phyloP scores from a whole-genome alignment of 2,797 vertebrate genomes.

The Sebastolobus altivelis region DNA sequence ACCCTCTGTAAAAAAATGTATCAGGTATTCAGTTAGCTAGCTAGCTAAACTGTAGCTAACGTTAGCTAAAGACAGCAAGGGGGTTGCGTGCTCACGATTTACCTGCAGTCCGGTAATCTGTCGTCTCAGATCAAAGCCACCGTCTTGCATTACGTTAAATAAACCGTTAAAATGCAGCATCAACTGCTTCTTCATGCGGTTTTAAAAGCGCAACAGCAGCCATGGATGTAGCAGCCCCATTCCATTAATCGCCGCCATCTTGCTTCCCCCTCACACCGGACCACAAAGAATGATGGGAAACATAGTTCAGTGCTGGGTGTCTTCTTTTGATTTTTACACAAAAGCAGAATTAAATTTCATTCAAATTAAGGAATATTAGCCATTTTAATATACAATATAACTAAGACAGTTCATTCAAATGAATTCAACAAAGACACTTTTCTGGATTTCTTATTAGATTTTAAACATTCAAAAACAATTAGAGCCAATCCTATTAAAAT shows the following conservation, averaged over 20 bases:
- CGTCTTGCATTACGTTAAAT: not conserved
- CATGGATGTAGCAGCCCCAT: conserved; percentile 43
- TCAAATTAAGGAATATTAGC: not conserved
- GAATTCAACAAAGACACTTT: not conserved
- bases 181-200: conserved; percentile 23
- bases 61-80: conserved; percentile 8
- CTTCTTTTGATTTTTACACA: not conserved
- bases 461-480: not conserved
- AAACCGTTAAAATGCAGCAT: conserved; percentile 5
- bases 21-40: conserved; percentile 39
- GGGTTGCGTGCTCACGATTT: conserved; percentile 1
- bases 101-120: conserved; percentile 50
- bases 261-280: conserved; percentile 65
- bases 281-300: conserved; percentile 75
- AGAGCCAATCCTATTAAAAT: not conserved
- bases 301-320: not conserved
- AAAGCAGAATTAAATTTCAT: not conserved
- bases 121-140: not conserved
- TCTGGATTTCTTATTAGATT: not conserved
- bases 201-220: conserved; percentile 69
- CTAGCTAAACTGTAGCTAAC: conserved; percentile 39
- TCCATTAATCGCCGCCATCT: conserved; percentile 84
- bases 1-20: not conserved
- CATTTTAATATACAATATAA: not conserved
- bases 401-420: not conserved